These are phyloP conservation scores for Labrus mixtus DNA, from an alignment of 2,113 vertebrate species.

Conservation along the genomic window DNA sequence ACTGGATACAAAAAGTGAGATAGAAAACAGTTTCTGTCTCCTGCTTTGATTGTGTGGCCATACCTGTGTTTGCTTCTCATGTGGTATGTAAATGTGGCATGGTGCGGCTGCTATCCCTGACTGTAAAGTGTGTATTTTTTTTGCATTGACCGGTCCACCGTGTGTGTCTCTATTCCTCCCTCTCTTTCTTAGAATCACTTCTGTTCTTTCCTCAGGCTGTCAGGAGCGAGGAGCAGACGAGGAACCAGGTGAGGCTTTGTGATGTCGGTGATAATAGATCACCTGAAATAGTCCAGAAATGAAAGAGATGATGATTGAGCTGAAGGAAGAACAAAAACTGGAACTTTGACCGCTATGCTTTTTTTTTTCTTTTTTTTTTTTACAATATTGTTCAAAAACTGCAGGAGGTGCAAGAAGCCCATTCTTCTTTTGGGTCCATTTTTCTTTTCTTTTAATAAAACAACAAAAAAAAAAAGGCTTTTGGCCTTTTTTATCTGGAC, in stretches of 20 bases:
- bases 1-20: conserved; percentile 54
- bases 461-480: conserved; percentile 56
- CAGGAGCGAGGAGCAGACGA: conserved; percentile 40
- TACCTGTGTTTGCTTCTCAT: conserved; percentile 18
- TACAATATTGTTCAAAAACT: conserved; percentile 38
- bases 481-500: conserved; percentile 48
- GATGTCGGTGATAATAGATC: conserved; percentile 34
- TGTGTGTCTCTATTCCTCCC: conserved; percentile 25
- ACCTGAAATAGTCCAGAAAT: conserved; percentile 57
- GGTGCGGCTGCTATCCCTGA: conserved; percentile 65
- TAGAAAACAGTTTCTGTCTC: conserved; percentile 53
- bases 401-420: conserved; percentile 37
- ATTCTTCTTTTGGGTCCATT: conserved; percentile 58
- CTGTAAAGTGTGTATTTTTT: conserved; percentile 58
- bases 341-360: conserved; percentile 29
- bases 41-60: conserved; percentile 37
- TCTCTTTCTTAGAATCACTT: conserved; percentile 21
- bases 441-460: conserved; percentile 46
- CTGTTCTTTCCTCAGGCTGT: conserved; percentile 39
- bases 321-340: conserved; percentile 63
- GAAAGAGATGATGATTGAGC: conserved; percentile 40
- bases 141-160: conserved; percentile 71
- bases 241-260: conserved; percentile 29
- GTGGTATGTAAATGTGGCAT: conserved; percentile 56
- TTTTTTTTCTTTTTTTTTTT: conserved; percentile 16